Evolutionary conservation across 2,888 invertebrate genomes (phyloP), one percentile per base, ranked within the genome.

Genomic region (Creontiades dilutus): DNA sequence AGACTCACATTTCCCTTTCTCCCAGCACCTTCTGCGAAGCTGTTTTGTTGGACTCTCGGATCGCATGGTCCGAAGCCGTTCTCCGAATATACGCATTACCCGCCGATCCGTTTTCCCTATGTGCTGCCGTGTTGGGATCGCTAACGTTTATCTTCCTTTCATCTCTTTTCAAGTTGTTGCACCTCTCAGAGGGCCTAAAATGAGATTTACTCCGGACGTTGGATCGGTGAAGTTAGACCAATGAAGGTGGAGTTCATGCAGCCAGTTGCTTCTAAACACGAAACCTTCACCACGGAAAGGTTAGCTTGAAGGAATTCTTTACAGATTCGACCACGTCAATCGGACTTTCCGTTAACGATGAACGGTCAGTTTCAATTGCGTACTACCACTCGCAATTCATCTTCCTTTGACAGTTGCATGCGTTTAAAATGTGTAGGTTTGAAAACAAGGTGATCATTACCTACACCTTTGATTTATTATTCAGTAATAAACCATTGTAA

Each of bases 81-180:
- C 68, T 68, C 11, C 12, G 7, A 68, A 68, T 27, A 23, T 68
- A 68, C 68, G 68, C 68, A 68, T 19, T 23, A 23, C 23, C 27
- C 23, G 23, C 68, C n/a, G 23, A 68, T 68, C 68, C 27, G 68
- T 68, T 11, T 52, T 52, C 11, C 52, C 16, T 52, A 16, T 52
- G 52, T 23, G 68, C 23, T 68, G 68, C 68, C 68, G 68, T 68
- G 68, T 68, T 68, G 19, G 68, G 23, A 68, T 68, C 68, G 68
- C 68, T 68, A 23, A 68, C 68, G 68, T 68, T 68, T 68, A 68
- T 68, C 68, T 68, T 57, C 68, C 68, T 68, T 23, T 23, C 68
- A 68, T 68, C 68, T 57, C 52, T 61, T 61, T 61, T 61, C 68
- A 68, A 68, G 68, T 68, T 68, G 68, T 68, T 68, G 68, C 68